Evolutionary conservation across 2,113 vertebrate species (phyloP).

Genomic region (Chamaea fasciata): DNA sequence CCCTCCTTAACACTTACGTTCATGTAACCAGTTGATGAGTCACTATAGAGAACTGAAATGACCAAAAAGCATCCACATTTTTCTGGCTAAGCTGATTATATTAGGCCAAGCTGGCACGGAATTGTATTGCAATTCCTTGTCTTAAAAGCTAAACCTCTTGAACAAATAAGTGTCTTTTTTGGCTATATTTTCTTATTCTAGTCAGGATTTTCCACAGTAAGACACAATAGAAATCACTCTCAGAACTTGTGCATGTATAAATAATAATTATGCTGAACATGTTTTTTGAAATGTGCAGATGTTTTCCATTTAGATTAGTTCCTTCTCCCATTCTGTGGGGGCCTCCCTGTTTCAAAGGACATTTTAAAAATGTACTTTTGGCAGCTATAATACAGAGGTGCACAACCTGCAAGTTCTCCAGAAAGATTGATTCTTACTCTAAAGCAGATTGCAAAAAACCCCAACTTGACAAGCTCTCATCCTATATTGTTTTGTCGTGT

Average conservation of each 20-base stretch:
- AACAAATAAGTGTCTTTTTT: neutral
- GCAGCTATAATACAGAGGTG: neutral
- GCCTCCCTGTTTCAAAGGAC: neutral
- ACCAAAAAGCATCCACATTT: neutral
- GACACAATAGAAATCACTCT: neutral
- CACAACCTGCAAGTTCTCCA: neutral
- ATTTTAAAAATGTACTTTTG: slow-evolving; percentile 32
- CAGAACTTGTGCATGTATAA: neutral
- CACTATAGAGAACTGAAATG: neutral
- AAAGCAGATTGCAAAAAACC: neutral
- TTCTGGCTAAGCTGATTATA: neutral
- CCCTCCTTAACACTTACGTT: neutral
- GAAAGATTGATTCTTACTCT: neutral
- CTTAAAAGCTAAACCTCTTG: neutral
- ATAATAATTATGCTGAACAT: slow-evolving; percentile 12
- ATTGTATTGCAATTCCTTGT: neutral
- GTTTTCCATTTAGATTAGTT: slow-evolving; percentile 52
- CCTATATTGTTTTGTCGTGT: neutral
- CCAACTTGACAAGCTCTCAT: neutral
- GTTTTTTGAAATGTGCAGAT: slow-evolving; percentile 16
- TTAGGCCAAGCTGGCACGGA: neutral
- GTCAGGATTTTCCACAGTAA: neutral
- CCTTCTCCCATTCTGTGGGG: neutral
- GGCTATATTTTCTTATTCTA: neutral
- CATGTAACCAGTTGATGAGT: neutral